Percentiles rank a stretch among this genome's conserved stretches.
Evolutionary conservation across 1,140 invertebrate genomes (phyloP).

Genomic region (Plectus sambesii): DNA sequence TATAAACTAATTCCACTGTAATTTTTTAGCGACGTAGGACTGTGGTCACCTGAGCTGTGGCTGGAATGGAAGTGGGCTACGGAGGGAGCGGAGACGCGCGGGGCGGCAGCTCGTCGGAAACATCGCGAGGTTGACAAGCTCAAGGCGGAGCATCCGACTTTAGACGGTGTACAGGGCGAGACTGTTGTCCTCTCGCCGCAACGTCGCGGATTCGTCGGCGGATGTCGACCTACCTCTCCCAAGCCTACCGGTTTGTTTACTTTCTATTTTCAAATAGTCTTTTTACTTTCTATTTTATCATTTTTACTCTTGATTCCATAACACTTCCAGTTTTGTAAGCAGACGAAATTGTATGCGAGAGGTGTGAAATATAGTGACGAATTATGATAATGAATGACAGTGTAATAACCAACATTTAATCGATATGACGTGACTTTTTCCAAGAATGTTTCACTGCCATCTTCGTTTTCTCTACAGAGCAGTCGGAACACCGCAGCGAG

Average conservation of each 20-base stretch:
- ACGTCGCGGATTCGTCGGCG: constrained; percentile 24
- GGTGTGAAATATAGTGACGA: too few relatives aligned
- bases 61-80: constrained; percentile 26
- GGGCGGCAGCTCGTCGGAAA: constrained; percentile 13
- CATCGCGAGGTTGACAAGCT: constrained; percentile 17
- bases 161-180: constrained; percentile 22
- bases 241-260: constrained; percentile 10
- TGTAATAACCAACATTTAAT: too few relatives aligned
- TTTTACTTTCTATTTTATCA: too few relatives aligned
- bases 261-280: too few relatives aligned
- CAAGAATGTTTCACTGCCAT: too few relatives aligned
- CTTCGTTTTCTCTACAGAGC: too few relatives aligned
- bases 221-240: constrained; percentile 22
- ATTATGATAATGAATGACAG: too few relatives aligned
- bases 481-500: too few relatives aligned
- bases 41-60: constrained; percentile 32
- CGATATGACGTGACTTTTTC: constrained; percentile 10
- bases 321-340: too few relatives aligned
- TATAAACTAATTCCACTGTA: too few relatives aligned
- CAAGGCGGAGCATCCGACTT: constrained; percentile 15
- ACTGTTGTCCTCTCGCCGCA: constrained; percentile 30
- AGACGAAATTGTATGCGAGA: too few relatives aligned
- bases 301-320: too few relatives aligned
- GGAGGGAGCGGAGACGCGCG: constrained; percentile 19
- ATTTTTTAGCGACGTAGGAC: constrained; percentile 30